Conservation (phyloP, 2,888 invertebrate species). For the Drosophila diplacantha region DNA sequence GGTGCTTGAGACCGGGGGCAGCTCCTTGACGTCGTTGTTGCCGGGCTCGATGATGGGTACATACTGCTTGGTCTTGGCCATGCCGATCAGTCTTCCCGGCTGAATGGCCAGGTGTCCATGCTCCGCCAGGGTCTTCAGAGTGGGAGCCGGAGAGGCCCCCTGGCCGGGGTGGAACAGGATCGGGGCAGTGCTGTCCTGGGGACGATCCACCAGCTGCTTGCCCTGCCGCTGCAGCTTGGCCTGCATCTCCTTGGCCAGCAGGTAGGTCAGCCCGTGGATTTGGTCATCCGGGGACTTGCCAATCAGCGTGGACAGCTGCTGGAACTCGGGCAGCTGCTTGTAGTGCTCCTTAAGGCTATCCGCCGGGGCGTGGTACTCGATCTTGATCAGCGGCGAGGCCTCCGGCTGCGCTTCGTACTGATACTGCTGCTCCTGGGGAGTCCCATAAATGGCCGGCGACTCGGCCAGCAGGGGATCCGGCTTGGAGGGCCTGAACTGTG, state of each 20-base stretch:
- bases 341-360: slow-evolving; percentile 65
- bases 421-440: slow-evolving; percentile 52
- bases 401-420: slow-evolving; percentile 50
- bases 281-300: slow-evolving; percentile 79
- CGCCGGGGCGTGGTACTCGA: slow-evolving; percentile 64
- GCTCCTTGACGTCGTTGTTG: slow-evolving; percentile 54
- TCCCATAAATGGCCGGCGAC: slow-evolving; percentile 29
- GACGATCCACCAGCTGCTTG: slow-evolving; percentile 52
- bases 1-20: slow-evolving; percentile 15
- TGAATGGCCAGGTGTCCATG: slow-evolving; percentile 52
- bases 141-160: slow-evolving; percentile 10
- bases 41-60: slow-evolving; percentile 71
- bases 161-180: slow-evolving; percentile 73
- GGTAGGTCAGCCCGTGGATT: slow-evolving; percentile 79
- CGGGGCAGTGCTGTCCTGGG: slow-evolving; percentile 75
- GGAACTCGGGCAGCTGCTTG: slow-evolving; percentile 71
- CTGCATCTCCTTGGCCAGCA: slow-evolving; percentile 77
- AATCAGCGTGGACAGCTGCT: slow-evolving; percentile 78
- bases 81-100: slow-evolving; percentile 65
- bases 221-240: slow-evolving; percentile 64
- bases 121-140: slow-evolving; percentile 27
- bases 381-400: slow-evolving; percentile 56
- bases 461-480: slow-evolving; percentile 56
- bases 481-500: slow-evolving; percentile 65
- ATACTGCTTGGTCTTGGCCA: slow-evolving; percentile 74